These are phyloP conservation scores for Schizopygopsis pylzovi DNA, from an alignment of 2,797 vertebrate species.

Conservation along the genomic window DNA sequence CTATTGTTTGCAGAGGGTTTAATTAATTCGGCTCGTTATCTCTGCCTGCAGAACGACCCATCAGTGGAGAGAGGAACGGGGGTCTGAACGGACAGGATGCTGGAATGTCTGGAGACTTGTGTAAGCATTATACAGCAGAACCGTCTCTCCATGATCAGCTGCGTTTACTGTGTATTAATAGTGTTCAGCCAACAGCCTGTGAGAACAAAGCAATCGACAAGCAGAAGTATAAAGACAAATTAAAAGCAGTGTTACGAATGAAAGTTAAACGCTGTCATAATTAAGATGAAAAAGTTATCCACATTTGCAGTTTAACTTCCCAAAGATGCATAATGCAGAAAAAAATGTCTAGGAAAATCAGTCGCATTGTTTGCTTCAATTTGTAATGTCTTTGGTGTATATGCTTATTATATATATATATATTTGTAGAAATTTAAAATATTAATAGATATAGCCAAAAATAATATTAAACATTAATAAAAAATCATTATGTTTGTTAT, in stretches of 20 bases:
- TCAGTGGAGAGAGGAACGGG: slow-evolving; percentile 61
- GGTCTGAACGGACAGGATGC: slow-evolving; percentile 53
- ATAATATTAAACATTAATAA: too few relatives aligned
- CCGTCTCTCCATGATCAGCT: slow-evolving; percentile 67
- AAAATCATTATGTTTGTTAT: not conserved
- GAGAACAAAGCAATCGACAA: slow-evolving; percentile 72
- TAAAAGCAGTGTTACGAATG: slow-evolving; percentile 48
- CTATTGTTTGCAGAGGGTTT: slow-evolving; percentile 75
- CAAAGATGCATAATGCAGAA: slow-evolving; percentile 5
- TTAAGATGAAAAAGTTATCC: slow-evolving; percentile 12
- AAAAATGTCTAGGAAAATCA: slow-evolving; percentile 7
- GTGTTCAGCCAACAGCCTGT: slow-evolving; percentile 75
- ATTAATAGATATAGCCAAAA: too few relatives aligned
- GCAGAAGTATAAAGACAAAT: slow-evolving; percentile 58
- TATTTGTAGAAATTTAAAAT: too few relatives aligned
- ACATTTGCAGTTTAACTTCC: slow-evolving; percentile 3
- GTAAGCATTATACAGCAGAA: slow-evolving; percentile 40
- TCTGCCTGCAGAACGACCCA: slow-evolving; percentile 70
- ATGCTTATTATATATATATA: not conserved
- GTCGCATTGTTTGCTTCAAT: not conserved
- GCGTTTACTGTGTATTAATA: slow-evolving; percentile 81
- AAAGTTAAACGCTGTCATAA: slow-evolving; percentile 44
- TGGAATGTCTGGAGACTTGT: slow-evolving; percentile 41
- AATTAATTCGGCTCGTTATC: slow-evolving; percentile 81
- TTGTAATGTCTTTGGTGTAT: not conserved